A percentile compares a stretch with the other conserved stretches of the same genome.
phyloP scores from a whole-genome alignment of 2,888 invertebrate species.

The Trissolcus japonicus region DNA sequence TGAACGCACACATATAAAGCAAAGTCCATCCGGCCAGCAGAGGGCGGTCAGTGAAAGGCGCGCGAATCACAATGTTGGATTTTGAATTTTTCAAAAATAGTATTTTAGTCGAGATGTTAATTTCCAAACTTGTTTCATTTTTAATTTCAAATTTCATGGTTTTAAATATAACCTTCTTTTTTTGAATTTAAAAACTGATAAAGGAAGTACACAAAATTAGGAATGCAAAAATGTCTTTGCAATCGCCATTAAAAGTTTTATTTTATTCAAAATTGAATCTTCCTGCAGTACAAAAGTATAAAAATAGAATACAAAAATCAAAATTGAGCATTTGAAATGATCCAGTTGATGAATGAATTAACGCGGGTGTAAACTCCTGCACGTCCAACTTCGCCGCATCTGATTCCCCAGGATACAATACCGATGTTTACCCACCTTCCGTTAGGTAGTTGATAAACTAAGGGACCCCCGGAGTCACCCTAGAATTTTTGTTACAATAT shows the following conservation, averaged over 20 bases:
- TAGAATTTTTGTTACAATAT: constrained; percentile 68
- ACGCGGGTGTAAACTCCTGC: constrained; percentile 90
- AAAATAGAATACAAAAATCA: constrained; percentile 62
- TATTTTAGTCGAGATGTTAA: background rate
- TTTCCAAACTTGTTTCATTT: background rate
- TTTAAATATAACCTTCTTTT: too few relatives aligned
- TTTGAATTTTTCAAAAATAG: too few relatives aligned
- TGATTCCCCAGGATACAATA: constrained; percentile 90
- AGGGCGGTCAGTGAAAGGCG: background rate
- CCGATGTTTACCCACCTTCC: constrained; percentile 88
- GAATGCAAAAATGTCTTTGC: too few relatives aligned
- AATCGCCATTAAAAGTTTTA: too few relatives aligned
- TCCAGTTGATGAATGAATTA: constrained; percentile 84
- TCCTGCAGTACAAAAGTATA: background rate
- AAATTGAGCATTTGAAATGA: constrained; percentile 79
- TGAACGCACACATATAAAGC: background rate
- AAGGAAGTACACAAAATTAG: too few relatives aligned
- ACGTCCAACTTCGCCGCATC: constrained; percentile 85
- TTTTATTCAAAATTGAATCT: background rate
- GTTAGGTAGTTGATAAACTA: constrained; percentile 84
- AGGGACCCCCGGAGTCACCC: constrained; percentile 92
- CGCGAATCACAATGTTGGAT: background rate
- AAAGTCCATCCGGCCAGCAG: background rate
- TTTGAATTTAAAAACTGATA: too few relatives aligned
- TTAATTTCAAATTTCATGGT: too few relatives aligned